These are phyloP conservation scores for Philonicus albiceps DNA, from an alignment of 2,888 invertebrate genomes.

Conservation along the genomic window DNA sequence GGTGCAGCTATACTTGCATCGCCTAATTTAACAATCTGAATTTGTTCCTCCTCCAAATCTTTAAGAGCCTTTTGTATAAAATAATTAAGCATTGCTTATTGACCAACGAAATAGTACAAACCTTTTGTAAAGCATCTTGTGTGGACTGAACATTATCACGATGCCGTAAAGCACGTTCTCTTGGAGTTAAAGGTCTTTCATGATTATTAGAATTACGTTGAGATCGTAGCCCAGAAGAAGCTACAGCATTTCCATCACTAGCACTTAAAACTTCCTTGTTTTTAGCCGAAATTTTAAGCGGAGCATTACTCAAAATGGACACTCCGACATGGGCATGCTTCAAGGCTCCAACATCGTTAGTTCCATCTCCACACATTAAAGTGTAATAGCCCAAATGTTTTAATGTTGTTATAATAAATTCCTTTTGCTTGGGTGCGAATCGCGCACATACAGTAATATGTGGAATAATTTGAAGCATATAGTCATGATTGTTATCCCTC, in stretches of 20 bases:
- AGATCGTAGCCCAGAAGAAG: neutral
- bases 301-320: slow-evolving; percentile 85
- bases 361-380: slow-evolving; percentile 99
- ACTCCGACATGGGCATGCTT: slow-evolving; percentile 99
- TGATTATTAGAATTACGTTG: slow-evolving; percentile 52
- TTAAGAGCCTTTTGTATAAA: slow-evolving; percentile 69
- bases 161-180: slow-evolving; percentile 58
- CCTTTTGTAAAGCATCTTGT: slow-evolving; percentile 57
- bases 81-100: neutral
- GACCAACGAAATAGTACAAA: neutral
- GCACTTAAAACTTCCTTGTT: slow-evolving; percentile 37
- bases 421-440: slow-evolving; percentile 99
- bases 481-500: slow-evolving; percentile 68
- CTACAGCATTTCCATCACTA: slow-evolving; percentile 28
- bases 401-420: slow-evolving; percentile 88
- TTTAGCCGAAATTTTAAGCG: slow-evolving; percentile 66
- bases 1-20: slow-evolving; percentile 99
- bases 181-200: slow-evolving; percentile 54
- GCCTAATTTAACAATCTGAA: slow-evolving; percentile 91
- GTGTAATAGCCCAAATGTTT: slow-evolving; percentile 86
- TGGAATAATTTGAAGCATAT: slow-evolving; percentile 79
- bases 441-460: slow-evolving; percentile 93
- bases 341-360: slow-evolving; percentile 98
- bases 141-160: slow-evolving; percentile 58
- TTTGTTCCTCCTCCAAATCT: slow-evolving; percentile 87